These are phyloP conservation scores for Iphiclides podalirius DNA, from an alignment of 2,888 invertebrate genomes.

Conservation along the genomic window DNA sequence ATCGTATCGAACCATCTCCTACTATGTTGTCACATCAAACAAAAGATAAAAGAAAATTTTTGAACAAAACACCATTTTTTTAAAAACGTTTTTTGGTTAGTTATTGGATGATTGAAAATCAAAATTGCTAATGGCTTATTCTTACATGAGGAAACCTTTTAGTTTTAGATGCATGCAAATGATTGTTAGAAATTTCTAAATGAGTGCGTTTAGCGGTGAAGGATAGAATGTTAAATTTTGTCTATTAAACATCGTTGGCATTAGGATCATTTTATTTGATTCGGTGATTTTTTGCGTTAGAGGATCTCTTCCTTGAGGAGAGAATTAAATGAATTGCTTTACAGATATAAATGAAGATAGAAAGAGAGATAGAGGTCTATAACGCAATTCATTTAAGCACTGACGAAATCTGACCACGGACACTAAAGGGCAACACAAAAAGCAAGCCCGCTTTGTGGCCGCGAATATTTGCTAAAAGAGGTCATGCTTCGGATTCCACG, in stretches of 20 bases:
- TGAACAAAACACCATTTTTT: conserved; percentile 31
- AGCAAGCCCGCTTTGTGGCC: conserved; percentile 19
- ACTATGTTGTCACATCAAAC: conserved; percentile 71
- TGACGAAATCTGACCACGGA: conserved; percentile 17
- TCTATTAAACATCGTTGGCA: background rate
- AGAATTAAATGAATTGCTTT: too few relatives aligned
- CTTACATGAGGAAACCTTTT: background rate
- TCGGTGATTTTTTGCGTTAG: too few relatives aligned
- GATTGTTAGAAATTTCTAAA: conserved; percentile 1
- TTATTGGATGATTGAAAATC: conserved; percentile 19
- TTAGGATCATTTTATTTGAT: too few relatives aligned
- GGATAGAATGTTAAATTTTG: background rate
- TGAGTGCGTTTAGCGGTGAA: conserved; percentile 2
- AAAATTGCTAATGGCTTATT: too few relatives aligned
- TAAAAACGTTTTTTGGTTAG: background rate
- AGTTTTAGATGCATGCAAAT: conserved; percentile 3
- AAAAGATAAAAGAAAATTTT: too few relatives aligned
- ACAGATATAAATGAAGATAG: background rate
- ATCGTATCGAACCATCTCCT: conserved; percentile 52
- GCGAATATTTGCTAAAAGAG: conserved; percentile 10
- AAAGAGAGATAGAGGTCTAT: too few relatives aligned
- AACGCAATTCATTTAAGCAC: too few relatives aligned
- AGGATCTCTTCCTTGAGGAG: too few relatives aligned
- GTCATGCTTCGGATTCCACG: conserved; percentile 14
- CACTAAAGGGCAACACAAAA: conserved; percentile 25